These are phyloP conservation scores for Megaceryle alcyon DNA, from an alignment of 2,797 vertebrate genomes.

Conservation along the genomic window DNA sequence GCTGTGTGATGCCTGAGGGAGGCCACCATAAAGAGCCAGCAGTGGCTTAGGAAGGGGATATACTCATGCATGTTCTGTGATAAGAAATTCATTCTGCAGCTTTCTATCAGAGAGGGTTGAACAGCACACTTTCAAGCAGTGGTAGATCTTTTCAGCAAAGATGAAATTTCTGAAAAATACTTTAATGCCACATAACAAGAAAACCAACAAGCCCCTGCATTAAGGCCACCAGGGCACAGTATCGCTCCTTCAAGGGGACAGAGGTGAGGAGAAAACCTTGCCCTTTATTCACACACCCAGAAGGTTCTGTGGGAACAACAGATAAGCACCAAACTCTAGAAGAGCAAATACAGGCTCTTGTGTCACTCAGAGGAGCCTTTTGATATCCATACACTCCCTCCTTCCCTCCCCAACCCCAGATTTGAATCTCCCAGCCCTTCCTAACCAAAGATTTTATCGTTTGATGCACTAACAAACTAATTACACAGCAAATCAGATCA, in stretches of 20 bases:
- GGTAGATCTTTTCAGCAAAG: fast-evolving
- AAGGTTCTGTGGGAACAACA: fast-evolving
- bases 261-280: not conserved
- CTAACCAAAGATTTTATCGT: not conserved
- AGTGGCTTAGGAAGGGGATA: not conserved
- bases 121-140: not conserved
- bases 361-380: not conserved
- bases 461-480: constrained; percentile 2
- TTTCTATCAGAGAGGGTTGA: fast-evolving
- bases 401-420: not conserved
- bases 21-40: not conserved
- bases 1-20: fast-evolving
- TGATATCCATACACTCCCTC: not conserved
- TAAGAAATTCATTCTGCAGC: not conserved
- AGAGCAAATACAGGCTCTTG: not conserved
- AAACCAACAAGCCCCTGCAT: not conserved
- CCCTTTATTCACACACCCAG: not conserved
- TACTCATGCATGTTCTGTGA: fast-evolving
- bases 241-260: not conserved
- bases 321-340: not conserved
- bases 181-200: not conserved
- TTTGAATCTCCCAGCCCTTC: not conserved
- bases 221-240: not conserved
- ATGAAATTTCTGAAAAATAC: not conserved
- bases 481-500: not conserved